Evolutionary conservation across 23 tunicate genomes (phyloP).

Genomic region (Ciona savignyi): DNA sequence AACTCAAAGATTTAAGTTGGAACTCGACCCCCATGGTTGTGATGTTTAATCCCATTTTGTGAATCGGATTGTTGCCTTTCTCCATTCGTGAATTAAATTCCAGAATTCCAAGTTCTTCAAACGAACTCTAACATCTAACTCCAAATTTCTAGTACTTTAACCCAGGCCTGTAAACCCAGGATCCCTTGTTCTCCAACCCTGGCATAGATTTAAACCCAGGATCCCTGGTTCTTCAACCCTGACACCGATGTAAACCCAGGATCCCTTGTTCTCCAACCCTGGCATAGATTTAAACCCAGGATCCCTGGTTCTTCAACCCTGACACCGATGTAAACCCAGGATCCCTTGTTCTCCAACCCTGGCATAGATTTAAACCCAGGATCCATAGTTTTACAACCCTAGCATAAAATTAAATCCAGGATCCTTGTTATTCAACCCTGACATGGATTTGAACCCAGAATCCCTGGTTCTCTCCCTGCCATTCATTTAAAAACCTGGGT

Average conservation of each 20-base stretch:
- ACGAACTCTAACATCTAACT: neutral
- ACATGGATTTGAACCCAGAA: neutral
- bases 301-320: neutral
- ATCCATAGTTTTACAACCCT: neutral
- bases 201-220: neutral
- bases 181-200: conserved; percentile 1
- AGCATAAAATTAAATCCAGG: neutral
- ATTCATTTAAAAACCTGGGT: neutral
- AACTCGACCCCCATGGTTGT: too few relatives aligned
- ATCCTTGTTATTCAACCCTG: neutral
- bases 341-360: conserved; percentile 1
- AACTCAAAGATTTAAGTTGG: too few relatives aligned
- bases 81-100: neutral
- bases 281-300: neutral
- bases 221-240: conserved; percentile 1
- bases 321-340: neutral
- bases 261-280: neutral
- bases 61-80: too few relatives aligned
- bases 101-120: neutral
- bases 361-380: neutral
- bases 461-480: neutral
- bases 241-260: neutral
- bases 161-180: neutral
- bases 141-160: neutral
- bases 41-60: too few relatives aligned